phyloP scores from a whole-genome alignment of 23 tunicate genomes.

The Aplidium turbinatum region DNA sequence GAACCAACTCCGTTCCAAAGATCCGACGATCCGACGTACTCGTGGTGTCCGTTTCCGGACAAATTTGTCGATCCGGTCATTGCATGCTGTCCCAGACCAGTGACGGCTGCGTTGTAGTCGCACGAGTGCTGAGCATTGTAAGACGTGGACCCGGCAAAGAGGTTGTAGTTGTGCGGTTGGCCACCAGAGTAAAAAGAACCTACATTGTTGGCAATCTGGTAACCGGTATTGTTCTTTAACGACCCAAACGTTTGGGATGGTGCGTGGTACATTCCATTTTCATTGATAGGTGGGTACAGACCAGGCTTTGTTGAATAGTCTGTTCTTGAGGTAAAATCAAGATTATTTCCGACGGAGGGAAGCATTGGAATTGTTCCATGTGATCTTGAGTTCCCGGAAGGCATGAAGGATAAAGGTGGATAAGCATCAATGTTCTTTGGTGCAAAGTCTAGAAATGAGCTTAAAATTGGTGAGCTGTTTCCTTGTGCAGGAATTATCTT shows the following conservation, averaged over 20 bases:
- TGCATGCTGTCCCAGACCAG: slow-evolving; percentile 10
- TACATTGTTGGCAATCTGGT: slow-evolving; percentile 1
- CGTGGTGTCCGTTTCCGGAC: slow-evolving; percentile 25
- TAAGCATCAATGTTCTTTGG: slow-evolving; percentile 25
- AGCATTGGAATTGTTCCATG: slow-evolving; percentile 19
- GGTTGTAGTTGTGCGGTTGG: slow-evolving; percentile 42
- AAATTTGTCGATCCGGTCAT: neutral
- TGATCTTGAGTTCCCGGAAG: slow-evolving; percentile 1
- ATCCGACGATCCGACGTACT: slow-evolving; percentile 43
- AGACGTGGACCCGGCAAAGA: slow-evolving; percentile 33
- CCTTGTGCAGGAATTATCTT: too few species aligned
- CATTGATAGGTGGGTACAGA: slow-evolving; percentile 28
- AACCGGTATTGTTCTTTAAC: slow-evolving; percentile 22
- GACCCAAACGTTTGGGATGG: slow-evolving; percentile 18
- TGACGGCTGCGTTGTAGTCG: slow-evolving; percentile 27
- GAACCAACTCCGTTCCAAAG: slow-evolving; percentile 50
- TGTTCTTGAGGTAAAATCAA: slow-evolving; percentile 6
- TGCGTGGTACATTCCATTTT: slow-evolving; percentile 32
- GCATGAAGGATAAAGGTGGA: slow-evolving; percentile 21
- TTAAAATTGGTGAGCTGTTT: slow-evolving; percentile 3
- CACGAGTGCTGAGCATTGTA: slow-evolving; percentile 40
- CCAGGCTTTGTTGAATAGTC: slow-evolving; percentile 28
- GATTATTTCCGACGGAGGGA: slow-evolving; percentile 4
- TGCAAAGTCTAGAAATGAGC: slow-evolving; percentile 10
- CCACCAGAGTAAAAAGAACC: slow-evolving; percentile 25